Percentiles rank a stretch among this genome's conserved stretches.
Evolutionary conservation across 2,113 vertebrate species (phyloP).

Genomic region (Hyaena hyaena): DNA sequence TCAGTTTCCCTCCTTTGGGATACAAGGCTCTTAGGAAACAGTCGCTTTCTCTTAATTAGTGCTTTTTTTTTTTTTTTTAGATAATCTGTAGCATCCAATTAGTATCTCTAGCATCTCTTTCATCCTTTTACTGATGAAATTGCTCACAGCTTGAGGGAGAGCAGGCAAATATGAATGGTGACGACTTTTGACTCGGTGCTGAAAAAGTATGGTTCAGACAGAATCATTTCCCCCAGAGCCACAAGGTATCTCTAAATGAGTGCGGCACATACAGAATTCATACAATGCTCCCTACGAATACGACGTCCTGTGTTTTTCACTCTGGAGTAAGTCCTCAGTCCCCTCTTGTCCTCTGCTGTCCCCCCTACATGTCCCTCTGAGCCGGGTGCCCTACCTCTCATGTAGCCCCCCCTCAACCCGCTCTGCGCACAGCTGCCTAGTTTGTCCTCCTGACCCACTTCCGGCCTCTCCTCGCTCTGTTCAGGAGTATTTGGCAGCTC

Average conservation of each 20-base stretch:
- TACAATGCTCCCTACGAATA: not conserved
- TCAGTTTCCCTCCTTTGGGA: constrained; percentile 4
- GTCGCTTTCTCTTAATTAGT: constrained; percentile 5
- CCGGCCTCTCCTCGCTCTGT: not conserved
- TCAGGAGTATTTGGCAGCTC: not conserved
- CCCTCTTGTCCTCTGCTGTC: not conserved
- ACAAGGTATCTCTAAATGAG: not conserved
- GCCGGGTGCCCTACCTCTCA: not conserved
- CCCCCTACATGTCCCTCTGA: not conserved
- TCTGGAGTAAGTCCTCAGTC: not conserved
- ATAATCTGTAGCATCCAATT: not conserved
- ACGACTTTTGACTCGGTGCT: not conserved
- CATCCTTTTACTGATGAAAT: not conserved
- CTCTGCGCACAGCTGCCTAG: not conserved
- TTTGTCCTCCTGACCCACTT: not conserved
- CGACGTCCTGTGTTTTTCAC: not conserved
- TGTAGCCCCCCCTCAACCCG: rapidly evolving
- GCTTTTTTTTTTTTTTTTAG: not conserved
- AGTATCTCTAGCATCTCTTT: not conserved
- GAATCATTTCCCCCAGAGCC: not conserved
- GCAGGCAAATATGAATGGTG: not conserved
- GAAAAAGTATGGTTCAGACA: not conserved
- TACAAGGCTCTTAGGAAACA: constrained; percentile 12
- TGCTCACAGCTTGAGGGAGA: not conserved
- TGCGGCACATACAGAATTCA: not conserved